Base-by-base conservation (phyloP, 2,888 invertebrate species). In the Oithona nana region DNA sequence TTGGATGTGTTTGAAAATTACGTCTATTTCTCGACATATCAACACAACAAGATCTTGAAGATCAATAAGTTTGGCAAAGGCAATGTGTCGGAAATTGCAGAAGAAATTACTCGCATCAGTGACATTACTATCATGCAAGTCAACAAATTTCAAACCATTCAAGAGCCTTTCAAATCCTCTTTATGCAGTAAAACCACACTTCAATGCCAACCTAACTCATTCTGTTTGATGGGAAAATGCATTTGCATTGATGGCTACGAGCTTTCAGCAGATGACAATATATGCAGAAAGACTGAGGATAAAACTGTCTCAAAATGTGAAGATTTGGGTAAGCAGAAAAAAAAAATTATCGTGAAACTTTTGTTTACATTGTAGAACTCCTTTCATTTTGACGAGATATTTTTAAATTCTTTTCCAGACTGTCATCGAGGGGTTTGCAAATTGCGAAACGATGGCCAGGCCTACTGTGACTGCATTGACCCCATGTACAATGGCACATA, bases 1-100 rank as follows among this genome's bases (percentile, higher is more conserved):
- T 73, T 86, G 31, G 84, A 84, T 68, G 78, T 86, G 0, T 85
- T 86, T 70, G 85, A 84, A 71, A 82, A 84, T 69, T 76, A 74
- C 64, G 70, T 84, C 13, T 86, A 81, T 70, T 76, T 84, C 28
- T 79, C 82, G 49, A 78, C 83, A 2, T 81, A 80, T 68, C 78
- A 75, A 49, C 76, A 78, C 58, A 79, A 82, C 69, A 78, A 78
- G 65, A 78, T 84, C 54, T 73, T 81, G 50, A 77, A 78, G 67
- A 73, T 83, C 72, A 77, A 81, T 69, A 84, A 84, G 71, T 84
- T 83, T 71, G 82, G 81, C 20, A 73, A 73, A 58, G 78, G 77
- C 30, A 78, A 79, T 66, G 71, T 76, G 49, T 77, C 77, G 1
- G 66, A 65, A 26, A 68, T 70, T 26, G 66, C 69, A 63, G 66